A percentile compares a stretch with the other conserved stretches of the same genome.
Evolutionary conservation across 2,113 vertebrate species (phyloP).

Genomic region (Coptodon bakossiorum): DNA sequence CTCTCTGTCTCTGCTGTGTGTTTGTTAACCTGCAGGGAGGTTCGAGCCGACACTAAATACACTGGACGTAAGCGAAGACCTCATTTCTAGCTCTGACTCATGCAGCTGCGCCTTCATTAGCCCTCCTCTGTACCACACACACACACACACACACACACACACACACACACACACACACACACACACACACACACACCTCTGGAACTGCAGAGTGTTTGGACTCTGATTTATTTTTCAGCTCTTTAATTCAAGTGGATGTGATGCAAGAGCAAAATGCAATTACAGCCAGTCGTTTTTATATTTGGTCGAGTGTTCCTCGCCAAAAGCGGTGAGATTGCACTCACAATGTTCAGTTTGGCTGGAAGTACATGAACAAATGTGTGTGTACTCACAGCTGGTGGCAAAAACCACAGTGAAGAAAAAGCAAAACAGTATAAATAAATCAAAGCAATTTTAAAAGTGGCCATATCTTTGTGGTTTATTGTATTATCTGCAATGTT

Average conservation of each 20-base stretch:
- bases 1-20: neutral
- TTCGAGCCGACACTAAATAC: constrained; percentile 88
- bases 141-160: neutral
- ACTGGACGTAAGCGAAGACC: constrained; percentile 85
- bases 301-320: neutral
- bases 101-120: constrained; percentile 13
- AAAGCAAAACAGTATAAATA: neutral
- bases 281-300: neutral
- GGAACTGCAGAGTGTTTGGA: neutral
- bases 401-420: neutral
- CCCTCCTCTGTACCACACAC: neutral
- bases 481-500: neutral
- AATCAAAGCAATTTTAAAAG: neutral
- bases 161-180: neutral
- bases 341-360: neutral
- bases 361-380: neutral
- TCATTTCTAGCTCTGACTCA: constrained; percentile 69
- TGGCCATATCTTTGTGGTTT: neutral
- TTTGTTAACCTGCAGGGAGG: constrained; percentile 73
- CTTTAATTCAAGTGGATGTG: constrained; percentile 9
- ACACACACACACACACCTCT: neutral
- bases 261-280: neutral
- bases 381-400: neutral
- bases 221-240: neutral
- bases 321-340: neutral